Conservation (phyloP, 2,888 invertebrate species). For the Morpho helenor region DNA sequence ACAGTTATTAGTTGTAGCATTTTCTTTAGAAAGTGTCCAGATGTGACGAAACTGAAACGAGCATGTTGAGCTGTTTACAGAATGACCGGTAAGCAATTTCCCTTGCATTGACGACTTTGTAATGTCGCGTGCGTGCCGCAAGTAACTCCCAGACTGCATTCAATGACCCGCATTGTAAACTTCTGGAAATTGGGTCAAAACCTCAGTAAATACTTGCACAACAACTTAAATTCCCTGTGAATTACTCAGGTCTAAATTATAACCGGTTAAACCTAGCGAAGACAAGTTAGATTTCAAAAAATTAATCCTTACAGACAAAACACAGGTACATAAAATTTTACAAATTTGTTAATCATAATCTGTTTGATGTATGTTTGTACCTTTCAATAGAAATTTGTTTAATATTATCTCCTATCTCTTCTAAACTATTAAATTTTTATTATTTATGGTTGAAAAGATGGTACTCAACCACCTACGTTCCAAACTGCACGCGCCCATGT, state of each 20-base stretch:
- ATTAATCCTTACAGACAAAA: no score
- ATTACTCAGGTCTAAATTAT: background rate
- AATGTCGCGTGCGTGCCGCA: slow-evolving; percentile 66
- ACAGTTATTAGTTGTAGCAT: slow-evolving; percentile 59
- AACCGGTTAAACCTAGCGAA: no score
- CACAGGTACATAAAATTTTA: no score
- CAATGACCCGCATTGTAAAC: slow-evolving; percentile 19
- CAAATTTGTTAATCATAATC: background rate
- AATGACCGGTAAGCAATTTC: slow-evolving; percentile 53
- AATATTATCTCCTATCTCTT: background rate
- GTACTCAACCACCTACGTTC: slow-evolving; percentile 40
- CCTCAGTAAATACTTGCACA: slow-evolving; percentile 7
- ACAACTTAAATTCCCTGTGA: background rate
- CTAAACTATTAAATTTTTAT: background rate
- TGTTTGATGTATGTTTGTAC: background rate
- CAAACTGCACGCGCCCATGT: slow-evolving; percentile 42
- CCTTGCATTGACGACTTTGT: slow-evolving; percentile 54
- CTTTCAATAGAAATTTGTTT: no score
- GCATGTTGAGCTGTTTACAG: slow-evolving; percentile 59
- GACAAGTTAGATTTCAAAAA: no score
- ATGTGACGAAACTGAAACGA: slow-evolving; percentile 71
- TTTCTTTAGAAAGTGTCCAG: slow-evolving; percentile 76
- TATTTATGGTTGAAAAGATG: slow-evolving; percentile 20
- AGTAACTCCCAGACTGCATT: slow-evolving; percentile 36
- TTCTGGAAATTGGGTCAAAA: slow-evolving; percentile 23